Evolutionary conservation across 2,888 invertebrate genomes (phyloP).

Genomic region (Trissolcus brochymenae): DNA sequence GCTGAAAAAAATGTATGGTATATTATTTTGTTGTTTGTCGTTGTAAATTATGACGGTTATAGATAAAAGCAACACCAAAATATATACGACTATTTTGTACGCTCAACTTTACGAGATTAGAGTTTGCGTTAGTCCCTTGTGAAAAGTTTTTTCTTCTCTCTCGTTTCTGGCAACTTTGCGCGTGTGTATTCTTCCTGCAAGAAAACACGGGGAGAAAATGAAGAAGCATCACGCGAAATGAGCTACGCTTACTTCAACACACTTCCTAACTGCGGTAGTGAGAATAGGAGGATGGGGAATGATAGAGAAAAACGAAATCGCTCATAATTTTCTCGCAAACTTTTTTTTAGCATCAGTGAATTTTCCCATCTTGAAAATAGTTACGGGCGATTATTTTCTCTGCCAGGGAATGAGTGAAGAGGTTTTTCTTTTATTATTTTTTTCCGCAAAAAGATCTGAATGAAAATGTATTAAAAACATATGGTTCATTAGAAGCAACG

Average conservation of each 20-base stretch:
- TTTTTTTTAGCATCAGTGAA: constrained; percentile 26
- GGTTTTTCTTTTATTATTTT: background rate
- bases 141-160: constrained; percentile 32
- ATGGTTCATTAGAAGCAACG: background rate
- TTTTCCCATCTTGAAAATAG: background rate
- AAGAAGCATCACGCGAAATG: constrained; percentile 56
- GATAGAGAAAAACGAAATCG: constrained; percentile 25
- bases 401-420: no score
- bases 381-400: no score
- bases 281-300: constrained; percentile 9
- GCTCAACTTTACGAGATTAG: constrained; percentile 69
- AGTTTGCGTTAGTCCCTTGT: constrained; percentile 62
- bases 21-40: background rate
- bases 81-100: constrained; percentile 61
- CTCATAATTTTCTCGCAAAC: constrained; percentile 49
- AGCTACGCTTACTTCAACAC: constrained; percentile 53
- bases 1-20: background rate
- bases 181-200: constrained; percentile 36
- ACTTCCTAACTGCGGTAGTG: constrained; percentile 27
- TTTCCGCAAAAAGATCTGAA: background rate
- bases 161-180: constrained; percentile 41
- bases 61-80: constrained; percentile 30
- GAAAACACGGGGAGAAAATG: constrained; percentile 56
- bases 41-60: background rate
- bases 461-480: background rate